Base-by-base conservation (phyloP, 2,888 invertebrate genomes). In the Callimorpha dominula region DNA sequence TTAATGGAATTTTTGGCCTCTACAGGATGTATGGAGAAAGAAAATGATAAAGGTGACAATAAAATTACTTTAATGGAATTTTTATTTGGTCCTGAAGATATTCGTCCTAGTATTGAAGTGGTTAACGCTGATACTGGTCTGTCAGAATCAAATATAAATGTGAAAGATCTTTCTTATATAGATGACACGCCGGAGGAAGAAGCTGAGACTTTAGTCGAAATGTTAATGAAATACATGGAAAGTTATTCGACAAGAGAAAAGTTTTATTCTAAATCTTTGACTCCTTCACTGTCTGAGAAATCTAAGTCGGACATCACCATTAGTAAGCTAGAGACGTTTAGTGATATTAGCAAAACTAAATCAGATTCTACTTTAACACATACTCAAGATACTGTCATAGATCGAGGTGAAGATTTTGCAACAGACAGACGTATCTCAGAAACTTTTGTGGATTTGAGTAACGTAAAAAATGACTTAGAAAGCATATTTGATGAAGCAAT, bases 51-150 rank as follows among this genome's bases (percentile, higher is more conserved):
- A 1, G 77, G 92, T 64, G 94, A 95, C 40, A 95, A 90, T 74
- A 96, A 95, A 82, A 95, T 95, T 31, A 96, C 96, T 0, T 82
- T 96, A 0, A 95, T 96, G 94, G 96, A 96, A 71, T 96, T 95
- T 50, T 83, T 96, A 6, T 95, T 96, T 66, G 95, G 95, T 3
- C 89, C 91, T 9, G 94, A 94, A 60, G 94, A 93, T 75, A 88
- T 82, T 14, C 92, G 89, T 72, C 94, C 94, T 3, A 79, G 89
- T 1, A 91, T 93, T 81, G 92, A 93, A 85, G 88, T 92, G 1
- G 89, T 89, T 60, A 85, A 92, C 77, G 82, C 88, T 0, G 88
- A 88, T 65, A 85, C 87, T 83, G 89, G 92, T 70, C 76, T 95
- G 4, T 92, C 94, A 1, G 93, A 93, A 77, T 90, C 94, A 2